Conservation (phyloP, 1,140 invertebrate genomes). For the Sycophaga agraensis region DNA sequence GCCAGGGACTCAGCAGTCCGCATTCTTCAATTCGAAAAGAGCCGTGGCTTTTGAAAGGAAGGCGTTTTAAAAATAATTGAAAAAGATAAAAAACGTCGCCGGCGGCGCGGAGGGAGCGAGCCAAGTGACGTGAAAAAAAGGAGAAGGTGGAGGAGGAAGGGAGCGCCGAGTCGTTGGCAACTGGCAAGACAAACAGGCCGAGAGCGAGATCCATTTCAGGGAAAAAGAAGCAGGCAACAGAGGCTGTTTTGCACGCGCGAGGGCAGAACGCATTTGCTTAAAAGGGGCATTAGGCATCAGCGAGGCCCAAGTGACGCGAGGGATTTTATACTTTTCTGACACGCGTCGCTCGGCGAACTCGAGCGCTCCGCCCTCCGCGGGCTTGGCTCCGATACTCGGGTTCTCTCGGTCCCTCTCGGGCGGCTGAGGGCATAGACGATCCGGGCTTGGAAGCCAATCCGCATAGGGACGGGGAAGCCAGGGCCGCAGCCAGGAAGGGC, state of each 20-base stretch:
- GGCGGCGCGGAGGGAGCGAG: not conserved
- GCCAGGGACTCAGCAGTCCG: no score
- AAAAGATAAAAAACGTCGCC: no score
- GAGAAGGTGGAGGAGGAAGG: conserved; percentile 12
- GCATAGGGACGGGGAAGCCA: no score
- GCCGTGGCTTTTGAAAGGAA: not conserved
- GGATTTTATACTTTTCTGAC: not conserved
- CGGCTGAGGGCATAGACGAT: no score
- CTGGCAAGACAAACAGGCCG: not conserved
- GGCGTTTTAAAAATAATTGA: not conserved
- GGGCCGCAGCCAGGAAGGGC: conserved; percentile 5
- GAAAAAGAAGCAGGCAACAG: conserved; percentile 1
- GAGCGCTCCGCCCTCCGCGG: not conserved
- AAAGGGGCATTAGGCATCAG: conserved; percentile 11
- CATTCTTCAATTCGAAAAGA: not conserved
- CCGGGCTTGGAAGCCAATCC: no score
- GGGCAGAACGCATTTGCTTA: conserved; percentile 9
- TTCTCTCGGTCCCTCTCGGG: not conserved
- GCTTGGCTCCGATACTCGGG: not conserved
- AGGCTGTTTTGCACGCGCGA: not conserved
- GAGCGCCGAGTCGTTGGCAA: no score
- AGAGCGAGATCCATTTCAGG: conserved; percentile 7
- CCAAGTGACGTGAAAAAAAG: conserved; percentile 7
- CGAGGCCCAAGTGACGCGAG: not conserved
- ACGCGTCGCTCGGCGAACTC: conserved; percentile 12